These are phyloP conservation scores for Pseudolaguvia tuberculata DNA, from an alignment of 2,113 vertebrate genomes.

Conservation along the genomic window DNA sequence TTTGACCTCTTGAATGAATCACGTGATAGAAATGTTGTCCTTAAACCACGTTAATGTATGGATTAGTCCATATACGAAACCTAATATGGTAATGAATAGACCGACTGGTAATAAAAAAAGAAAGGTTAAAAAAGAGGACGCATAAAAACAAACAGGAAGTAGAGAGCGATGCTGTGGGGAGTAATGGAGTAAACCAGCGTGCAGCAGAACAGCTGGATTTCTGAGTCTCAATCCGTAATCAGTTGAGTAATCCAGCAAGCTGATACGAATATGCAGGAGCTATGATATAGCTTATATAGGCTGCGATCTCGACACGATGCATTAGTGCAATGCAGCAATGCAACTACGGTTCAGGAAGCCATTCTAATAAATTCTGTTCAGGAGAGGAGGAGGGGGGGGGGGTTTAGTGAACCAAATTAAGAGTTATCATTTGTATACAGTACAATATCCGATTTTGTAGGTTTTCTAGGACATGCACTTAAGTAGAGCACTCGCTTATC, in stretches of 20 bases:
- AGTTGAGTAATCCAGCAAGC: conserved; percentile 69
- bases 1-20: background rate
- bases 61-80: conserved; percentile 7
- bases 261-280: conserved; percentile 53
- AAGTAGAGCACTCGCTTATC: background rate
- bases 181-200: conserved; percentile 46
- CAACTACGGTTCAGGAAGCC: background rate
- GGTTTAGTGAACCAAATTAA: background rate
- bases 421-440: background rate
- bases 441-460: background rate
- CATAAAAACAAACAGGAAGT: background rate
- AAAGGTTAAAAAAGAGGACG: conserved; percentile 23
- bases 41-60: background rate
- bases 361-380: background rate
- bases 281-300: background rate
- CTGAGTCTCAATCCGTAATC: conserved; percentile 70
- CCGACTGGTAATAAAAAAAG: background rate
- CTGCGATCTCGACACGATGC: conserved; percentile 10
- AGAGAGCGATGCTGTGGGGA: conserved; percentile 25
- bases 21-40: background rate
- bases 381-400: too few species aligned
- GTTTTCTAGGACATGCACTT: background rate
- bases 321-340: background rate
- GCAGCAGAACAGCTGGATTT: conserved; percentile 51
- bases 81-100: conserved; percentile 38